Conservation (phyloP, 2,113 vertebrate genomes). For the Neodontobutis hainanensis region DNA sequence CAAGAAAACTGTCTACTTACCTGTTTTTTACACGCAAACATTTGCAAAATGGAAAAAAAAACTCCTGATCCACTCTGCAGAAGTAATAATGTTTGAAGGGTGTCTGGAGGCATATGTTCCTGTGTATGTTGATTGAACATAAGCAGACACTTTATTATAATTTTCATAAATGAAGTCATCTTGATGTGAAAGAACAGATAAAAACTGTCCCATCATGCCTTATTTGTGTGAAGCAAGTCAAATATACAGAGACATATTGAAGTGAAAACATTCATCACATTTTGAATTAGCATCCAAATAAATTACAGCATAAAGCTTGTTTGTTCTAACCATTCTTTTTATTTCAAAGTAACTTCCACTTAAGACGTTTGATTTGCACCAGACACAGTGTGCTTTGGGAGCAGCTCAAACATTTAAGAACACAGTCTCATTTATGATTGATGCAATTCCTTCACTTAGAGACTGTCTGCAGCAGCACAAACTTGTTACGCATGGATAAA, state of each 20-base stretch:
- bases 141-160: too few relatives aligned
- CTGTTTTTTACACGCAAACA: too few relatives aligned
- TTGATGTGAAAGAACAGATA: neutral
- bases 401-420: conserved; percentile 7
- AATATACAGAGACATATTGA: neutral
- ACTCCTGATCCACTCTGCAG: too few relatives aligned
- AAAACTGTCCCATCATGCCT: neutral
- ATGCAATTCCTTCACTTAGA: conserved; percentile 6
- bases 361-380: neutral
- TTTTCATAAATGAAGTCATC: neutral
- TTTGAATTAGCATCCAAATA: neutral
- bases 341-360: neutral
- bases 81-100: too few relatives aligned
- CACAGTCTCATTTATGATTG: conserved; percentile 11
- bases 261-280: neutral
- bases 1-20: too few relatives aligned
- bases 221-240: neutral
- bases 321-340: neutral
- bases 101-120: too few relatives aligned
- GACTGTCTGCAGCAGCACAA: neutral
- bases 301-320: neutral
- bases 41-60: too few relatives aligned
- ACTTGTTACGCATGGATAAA: conserved; percentile 5
- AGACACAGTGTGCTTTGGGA: neutral
- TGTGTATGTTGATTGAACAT: too few relatives aligned